A percentile compares a stretch with the other conserved stretches of the same genome.
These are phyloP conservation scores for Chelonus insularis DNA, from an alignment of 1,140 invertebrate genomes.

Conservation along the genomic window DNA sequence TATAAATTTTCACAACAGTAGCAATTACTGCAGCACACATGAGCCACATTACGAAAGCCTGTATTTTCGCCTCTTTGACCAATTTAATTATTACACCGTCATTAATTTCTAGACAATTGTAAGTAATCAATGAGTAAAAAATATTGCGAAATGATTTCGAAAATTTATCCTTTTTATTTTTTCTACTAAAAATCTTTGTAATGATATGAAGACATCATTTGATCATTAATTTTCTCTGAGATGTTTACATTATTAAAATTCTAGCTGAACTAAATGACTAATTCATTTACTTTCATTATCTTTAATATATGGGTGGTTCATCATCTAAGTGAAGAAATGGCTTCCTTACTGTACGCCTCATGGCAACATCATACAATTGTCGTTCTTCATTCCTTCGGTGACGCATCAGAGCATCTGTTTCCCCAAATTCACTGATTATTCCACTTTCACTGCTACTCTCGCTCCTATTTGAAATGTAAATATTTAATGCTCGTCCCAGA, in stretches of 20 bases:
- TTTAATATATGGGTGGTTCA: slow-evolving; percentile 46
- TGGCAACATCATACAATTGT: slow-evolving; percentile 31
- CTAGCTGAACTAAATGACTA: neutral
- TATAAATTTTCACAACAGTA: neutral
- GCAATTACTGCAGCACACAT: too few relatives aligned
- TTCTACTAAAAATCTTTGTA: too few relatives aligned
- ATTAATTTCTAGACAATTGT: too few relatives aligned
- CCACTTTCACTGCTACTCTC: slow-evolving; percentile 29
- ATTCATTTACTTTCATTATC: slow-evolving; percentile 1
- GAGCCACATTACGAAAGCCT: too few relatives aligned
- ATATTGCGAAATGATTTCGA: too few relatives aligned
- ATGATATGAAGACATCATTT: neutral
- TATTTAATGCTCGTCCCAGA: too few relatives aligned
- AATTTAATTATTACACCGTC: too few relatives aligned
- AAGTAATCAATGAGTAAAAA: too few relatives aligned
- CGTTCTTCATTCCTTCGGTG: slow-evolving; percentile 29
- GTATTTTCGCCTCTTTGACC: too few relatives aligned
- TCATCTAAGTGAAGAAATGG: slow-evolving; percentile 41
- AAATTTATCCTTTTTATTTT: too few relatives aligned
- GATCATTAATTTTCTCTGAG: neutral
- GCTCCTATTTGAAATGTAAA: slow-evolving; percentile 29
- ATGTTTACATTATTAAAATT: neutral
- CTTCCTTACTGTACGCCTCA: slow-evolving; percentile 35
- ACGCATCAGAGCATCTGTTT: slow-evolving; percentile 21
- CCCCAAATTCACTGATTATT: slow-evolving; percentile 22